Evolutionary conservation across 2,888 invertebrate genomes (phyloP).

Genomic region (Coronaproctus castanopsis): DNA sequence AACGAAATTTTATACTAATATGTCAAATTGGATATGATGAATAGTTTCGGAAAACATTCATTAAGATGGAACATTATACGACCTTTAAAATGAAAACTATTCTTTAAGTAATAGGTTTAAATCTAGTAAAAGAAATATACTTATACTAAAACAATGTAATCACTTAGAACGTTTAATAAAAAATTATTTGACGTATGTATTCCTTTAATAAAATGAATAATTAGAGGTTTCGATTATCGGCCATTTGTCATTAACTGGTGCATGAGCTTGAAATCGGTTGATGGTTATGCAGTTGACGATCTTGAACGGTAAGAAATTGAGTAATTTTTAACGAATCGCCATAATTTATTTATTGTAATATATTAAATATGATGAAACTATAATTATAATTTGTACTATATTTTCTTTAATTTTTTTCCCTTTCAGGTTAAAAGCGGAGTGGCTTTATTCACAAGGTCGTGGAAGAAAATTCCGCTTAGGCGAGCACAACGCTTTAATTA

Average conservation of each 20-base stretch:
- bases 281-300: slow-evolving; percentile 72
- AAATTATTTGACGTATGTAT: too few relatives aligned
- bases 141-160: too few relatives aligned
- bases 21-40: too few relatives aligned
- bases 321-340: too few relatives aligned
- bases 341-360: too few relatives aligned
- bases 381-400: neutral
- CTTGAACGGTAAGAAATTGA: slow-evolving; percentile 80
- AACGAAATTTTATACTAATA: too few relatives aligned
- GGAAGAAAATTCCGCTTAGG: slow-evolving; percentile 72
- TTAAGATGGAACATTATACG: too few relatives aligned
- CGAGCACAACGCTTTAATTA: slow-evolving; percentile 57
- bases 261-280: slow-evolving; percentile 64
- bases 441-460: slow-evolving; percentile 85
- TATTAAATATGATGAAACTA: neutral
- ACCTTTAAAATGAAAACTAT: too few relatives aligned
- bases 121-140: too few relatives aligned
- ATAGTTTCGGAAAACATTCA: too few relatives aligned
- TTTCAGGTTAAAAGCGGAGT: slow-evolving; percentile 70
- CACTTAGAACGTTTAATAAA: too few relatives aligned
- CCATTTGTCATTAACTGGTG: slow-evolving; percentile 89
- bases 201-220: slow-evolving; percentile 27
- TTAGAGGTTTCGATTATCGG: slow-evolving; percentile 72
- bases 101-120: too few relatives aligned
- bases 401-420: slow-evolving; percentile 8